Evolutionary conservation across 2,797 vertebrate genomes (phyloP), one percentile per base, ranked within the genome.

Genomic region (Gallinago stenura): DNA sequence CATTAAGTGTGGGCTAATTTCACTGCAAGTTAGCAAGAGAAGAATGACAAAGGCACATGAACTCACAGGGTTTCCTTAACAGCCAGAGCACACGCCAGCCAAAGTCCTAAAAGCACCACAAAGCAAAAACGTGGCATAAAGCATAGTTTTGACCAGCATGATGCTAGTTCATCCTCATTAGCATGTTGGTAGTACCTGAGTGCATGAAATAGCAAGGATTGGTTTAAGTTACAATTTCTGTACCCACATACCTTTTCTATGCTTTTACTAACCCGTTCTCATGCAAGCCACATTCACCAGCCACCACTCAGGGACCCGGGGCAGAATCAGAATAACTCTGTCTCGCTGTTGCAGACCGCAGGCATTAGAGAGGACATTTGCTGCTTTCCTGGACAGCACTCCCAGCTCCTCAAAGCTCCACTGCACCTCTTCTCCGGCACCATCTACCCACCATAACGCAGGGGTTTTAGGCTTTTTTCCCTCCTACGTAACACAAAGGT

Each of bases 321-420:
- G 98, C 39, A 99, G 96, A 78, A 99, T 96, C 20, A 98, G 85
- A 54, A 98, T 96, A 50, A 98, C 97, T 35, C 98, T 84, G 87
- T 99, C 98, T 87, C 98, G 98, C 70, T 37, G 97, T 60, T 93
- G 90, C 48, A 99, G 90, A 71, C 94, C 45, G 48, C 98, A 98
- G 78, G 93, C 96, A 77, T 97, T 98, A 57, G 89, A 97, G 35
- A 99, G 97, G 46, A 98, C 94, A 41, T 98, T 98, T 56, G 98
- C 98, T 11, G 97, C 96, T 93, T 97, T 98, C 86, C 97, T 98
- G 45, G 98, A 98, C 56, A 97, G 92, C 51, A 93, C 97, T 19
- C 97, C 98, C 35, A 99, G 88, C 85, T 99, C 98, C 43, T 98
- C 98, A 97, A 99, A 99, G 95, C 95, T 98, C 98, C 98, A 99